Base-by-base conservation (phyloP, 2,888 invertebrate genomes). In the Linhomoeus sp. region DNA sequence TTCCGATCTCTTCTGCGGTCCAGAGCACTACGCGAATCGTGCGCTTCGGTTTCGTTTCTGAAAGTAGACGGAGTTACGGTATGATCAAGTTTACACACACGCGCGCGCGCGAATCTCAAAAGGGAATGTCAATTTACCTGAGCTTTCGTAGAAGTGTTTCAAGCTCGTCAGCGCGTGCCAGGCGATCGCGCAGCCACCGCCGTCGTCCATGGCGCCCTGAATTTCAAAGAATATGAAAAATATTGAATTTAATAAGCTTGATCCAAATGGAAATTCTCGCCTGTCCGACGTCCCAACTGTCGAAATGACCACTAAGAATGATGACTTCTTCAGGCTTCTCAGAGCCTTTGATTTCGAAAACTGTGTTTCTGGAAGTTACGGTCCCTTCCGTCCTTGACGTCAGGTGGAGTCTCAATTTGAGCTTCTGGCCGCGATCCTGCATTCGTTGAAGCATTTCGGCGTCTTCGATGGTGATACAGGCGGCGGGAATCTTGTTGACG, bases 321-420 rank as follows among this genome's bases (percentile, higher is more conserved):
- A 66, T 64, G n/a, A 67, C 49, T 44, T 59, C 59, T 9, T 54
- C 43, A 0, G 60, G 60, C 17, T 49, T 43, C 23, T 46, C 39
- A 20, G 19, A 33, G 50, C 62, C 62, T 56, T 64, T 67, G 15
- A 79, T 69, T 66, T 84, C 81, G 1, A 76, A 75, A 12, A 82
- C 66, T 0, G 78, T 75, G 63, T 85, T 85, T 50, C 81, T 72
- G 0, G 83, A 81, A 14, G 64, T 68, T 20, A 20, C 19, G 12
- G 38, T 38, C 3, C 43, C 43, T 3, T 45, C n/a, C 2, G 24
- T 24, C 17, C 39, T 37, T 3, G 60, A 60, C 19, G 49, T 51
- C 54, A 65, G 60, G 45, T 56, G 46, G 43, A 64, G 49, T 20
- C 51, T 45, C 24, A 65, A 52, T 5, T 50, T 43, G 15, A 58